These are phyloP conservation scores for Osmerus eperlanus DNA, from an alignment of 2,113 vertebrate genomes.

Conservation along the genomic window DNA sequence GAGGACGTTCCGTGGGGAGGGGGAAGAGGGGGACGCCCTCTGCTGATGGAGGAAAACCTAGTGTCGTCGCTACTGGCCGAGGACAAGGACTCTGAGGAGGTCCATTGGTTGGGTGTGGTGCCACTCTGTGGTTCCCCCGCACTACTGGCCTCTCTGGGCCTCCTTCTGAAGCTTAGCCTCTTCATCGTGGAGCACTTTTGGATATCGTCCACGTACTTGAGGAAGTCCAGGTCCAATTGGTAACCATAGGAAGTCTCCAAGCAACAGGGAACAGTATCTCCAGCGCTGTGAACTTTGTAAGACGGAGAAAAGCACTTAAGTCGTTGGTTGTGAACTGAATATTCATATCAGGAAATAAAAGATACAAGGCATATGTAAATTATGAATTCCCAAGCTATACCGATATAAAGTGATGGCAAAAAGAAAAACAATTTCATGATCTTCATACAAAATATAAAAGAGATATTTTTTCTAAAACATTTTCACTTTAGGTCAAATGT, in stretches of 20 bases:
- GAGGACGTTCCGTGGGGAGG: slow-evolving; percentile 47
- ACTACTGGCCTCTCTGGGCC: slow-evolving; percentile 69
- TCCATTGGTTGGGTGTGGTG: slow-evolving; percentile 71
- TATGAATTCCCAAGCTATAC: background rate
- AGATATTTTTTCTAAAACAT: background rate
- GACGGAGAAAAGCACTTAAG: background rate
- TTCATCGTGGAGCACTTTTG: slow-evolving; percentile 85
- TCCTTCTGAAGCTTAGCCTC: slow-evolving; percentile 84
- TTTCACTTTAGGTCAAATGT: background rate
- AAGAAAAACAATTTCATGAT: background rate
- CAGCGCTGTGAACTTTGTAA: slow-evolving; percentile 72
- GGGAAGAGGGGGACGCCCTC: slow-evolving; percentile 72
- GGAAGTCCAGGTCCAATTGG: slow-evolving; percentile 81
- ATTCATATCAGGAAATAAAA: background rate
- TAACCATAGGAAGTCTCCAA: slow-evolving; percentile 79
- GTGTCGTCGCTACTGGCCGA: slow-evolving; percentile 80
- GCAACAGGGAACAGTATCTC: slow-evolving; percentile 75
- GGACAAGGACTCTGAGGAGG: slow-evolving; percentile 84
- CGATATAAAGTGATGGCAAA: background rate
- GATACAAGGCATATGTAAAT: background rate
- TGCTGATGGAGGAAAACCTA: slow-evolving; percentile 68
- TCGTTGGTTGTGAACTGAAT: slow-evolving; percentile 3
- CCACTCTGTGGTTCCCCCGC: slow-evolving; percentile 57
- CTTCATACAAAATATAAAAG: background rate
- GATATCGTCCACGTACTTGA: slow-evolving; percentile 82